These are phyloP conservation scores for Oreonectes daqikongensis DNA, from an alignment of 2,797 vertebrate species.

Conservation along the genomic window DNA sequence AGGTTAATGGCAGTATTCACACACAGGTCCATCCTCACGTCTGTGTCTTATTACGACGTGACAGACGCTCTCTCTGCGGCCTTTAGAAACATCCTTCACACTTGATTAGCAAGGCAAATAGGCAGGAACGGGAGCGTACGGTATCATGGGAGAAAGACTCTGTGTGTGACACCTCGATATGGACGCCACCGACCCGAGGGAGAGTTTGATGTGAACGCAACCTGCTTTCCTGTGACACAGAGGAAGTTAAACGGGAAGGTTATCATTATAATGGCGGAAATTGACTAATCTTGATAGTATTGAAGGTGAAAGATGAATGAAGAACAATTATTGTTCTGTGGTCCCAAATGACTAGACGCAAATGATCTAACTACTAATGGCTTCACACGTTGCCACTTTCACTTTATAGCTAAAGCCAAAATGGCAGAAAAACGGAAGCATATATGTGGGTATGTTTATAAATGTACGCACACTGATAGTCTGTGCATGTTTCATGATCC, in stretches of 20 bases:
- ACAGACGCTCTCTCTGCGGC: slow-evolving; percentile 75
- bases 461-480: too few relatives aligned
- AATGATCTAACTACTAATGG: neutral
- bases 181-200: neutral
- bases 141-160: slow-evolving; percentile 77
- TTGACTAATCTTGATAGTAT: neutral
- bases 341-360: neutral
- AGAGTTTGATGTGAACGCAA: neutral
- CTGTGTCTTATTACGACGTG: slow-evolving; percentile 70
- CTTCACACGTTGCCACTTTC: neutral
- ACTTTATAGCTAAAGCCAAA: neutral
- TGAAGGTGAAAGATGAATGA: neutral
- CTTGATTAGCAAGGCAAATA: slow-evolving; percentile 78
- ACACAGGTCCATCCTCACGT: slow-evolving; percentile 64
- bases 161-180: slow-evolving; percentile 68
- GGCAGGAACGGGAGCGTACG: slow-evolving; percentile 73
- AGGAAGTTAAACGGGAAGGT: neutral
- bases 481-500: neutral
- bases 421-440: too few relatives aligned
- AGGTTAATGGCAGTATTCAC: slow-evolving; percentile 73
- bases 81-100: slow-evolving; percentile 73
- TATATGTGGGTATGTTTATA: too few relatives aligned
- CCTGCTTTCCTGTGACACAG: neutral
- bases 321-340: neutral
- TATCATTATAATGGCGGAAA: neutral